Evolutionary conservation across 2,888 invertebrate genomes (phyloP), one percentile per base, ranked within the genome.

Genomic region (Panorpa germanica): DNA sequence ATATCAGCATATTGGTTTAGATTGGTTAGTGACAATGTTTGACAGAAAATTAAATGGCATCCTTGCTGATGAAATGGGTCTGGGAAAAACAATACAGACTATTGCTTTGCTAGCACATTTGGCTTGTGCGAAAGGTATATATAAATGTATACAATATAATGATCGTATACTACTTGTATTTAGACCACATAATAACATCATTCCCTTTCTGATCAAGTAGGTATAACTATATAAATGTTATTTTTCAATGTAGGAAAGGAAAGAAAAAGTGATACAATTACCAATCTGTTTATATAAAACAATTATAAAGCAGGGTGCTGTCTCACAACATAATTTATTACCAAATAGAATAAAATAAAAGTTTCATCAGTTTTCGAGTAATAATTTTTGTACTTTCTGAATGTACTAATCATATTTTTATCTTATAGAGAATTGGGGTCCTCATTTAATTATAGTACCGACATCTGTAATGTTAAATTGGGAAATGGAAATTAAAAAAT

Each of bases 401-500:
- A n/a, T n/a, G n/a, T 30, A 24, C 20, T 16, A 10, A 21, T 32
- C 15, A 21, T 27, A 18, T 11, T 32, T 32, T 39, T 32, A 24
- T 25, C 29, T 43, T 42, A 41, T 47, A 54, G 68, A 64, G 40
- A 77, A 88, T 49, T 99, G 98, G 98, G 98, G 98, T 18, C 98
- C 98, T 31, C 98, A 98, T 65, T 65, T 98, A 14, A 91, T 98
- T 41, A 83, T 98, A 37, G 98, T 99, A 40, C 98, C 98, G 35
- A 98, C 98, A 10, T 95, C 95, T 40, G 96, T 99, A 29, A 93
- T 98, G 81, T 66, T 98, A 37, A 99, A 99, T 59, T 98, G 98
- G 98, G 98, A 99, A 61, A 90, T 96, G 86, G 98, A 98, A 57
- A 83, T 93, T 49, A 96, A 98, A 57, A 96, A 96, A 55, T 99